Percentiles rank a stretch among this genome's conserved stretches.
These are phyloP conservation scores for Eledona agricola DNA, from an alignment of 2,888 invertebrate species.

Conservation along the genomic window DNA sequence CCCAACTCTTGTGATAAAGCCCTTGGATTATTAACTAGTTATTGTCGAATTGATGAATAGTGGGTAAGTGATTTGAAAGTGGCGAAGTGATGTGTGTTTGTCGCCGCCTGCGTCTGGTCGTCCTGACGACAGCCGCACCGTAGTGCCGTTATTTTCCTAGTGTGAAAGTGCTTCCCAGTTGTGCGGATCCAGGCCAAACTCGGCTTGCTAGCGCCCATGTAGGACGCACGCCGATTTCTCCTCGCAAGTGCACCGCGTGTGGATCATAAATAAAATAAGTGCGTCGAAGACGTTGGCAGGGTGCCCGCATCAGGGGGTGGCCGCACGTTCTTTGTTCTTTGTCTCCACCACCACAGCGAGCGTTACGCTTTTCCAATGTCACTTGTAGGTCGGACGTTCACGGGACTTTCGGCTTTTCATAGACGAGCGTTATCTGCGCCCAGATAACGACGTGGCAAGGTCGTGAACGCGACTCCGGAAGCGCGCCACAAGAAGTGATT, in stretches of 20 bases:
- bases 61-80: conserved; percentile 27
- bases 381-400: conserved; percentile 34
- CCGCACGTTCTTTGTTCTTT: conserved; percentile 32
- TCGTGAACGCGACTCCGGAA: conserved; percentile 12
- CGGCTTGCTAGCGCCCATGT: conserved; percentile 35
- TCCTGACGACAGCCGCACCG: conserved; percentile 8
- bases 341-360: conserved; percentile 24
- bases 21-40: conserved; percentile 8
- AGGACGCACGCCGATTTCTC: conserved; percentile 46
- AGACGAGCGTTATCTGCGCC: conserved; percentile 14
- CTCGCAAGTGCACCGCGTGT: no score
- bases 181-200: conserved; percentile 40
- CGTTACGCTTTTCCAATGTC: conserved; percentile 29
- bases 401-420: conserved; percentile 11
- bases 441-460: conserved; percentile 22
- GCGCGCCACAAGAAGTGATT: no score
- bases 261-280: no score
- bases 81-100: conserved; percentile 1
- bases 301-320: conserved; percentile 67
- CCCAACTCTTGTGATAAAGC: conserved; percentile 12
- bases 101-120: conserved; percentile 4
- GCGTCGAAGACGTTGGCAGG: conserved; percentile 75
- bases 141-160: conserved; percentile 30
- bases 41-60: no score
- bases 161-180: conserved; percentile 50